phyloP scores from a whole-genome alignment of 2,888 invertebrate genomes.

The Lithophane ornitopus region DNA sequence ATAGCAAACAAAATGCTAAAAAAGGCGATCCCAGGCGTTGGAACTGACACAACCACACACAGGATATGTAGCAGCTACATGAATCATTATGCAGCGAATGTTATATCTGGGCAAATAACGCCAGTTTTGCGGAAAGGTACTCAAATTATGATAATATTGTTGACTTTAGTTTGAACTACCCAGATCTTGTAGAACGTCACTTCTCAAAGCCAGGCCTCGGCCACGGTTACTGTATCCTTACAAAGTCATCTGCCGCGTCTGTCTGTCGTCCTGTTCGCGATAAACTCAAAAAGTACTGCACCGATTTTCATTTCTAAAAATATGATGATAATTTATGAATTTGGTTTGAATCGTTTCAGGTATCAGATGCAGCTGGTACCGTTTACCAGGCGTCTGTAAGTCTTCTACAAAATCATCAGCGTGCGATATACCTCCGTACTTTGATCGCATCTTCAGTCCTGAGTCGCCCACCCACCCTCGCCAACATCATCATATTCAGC shows the following conservation, averaged over 20 bases:
- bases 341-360: neutral
- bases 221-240: no score
- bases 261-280: no score
- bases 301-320: no score
- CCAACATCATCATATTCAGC: neutral
- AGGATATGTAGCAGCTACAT: slow-evolving; percentile 1
- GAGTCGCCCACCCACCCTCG: neutral
- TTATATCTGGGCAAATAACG: slow-evolving; percentile 2
- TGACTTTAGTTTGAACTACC: neutral
- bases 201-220: no score
- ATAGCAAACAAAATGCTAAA: neutral
- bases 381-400: neutral
- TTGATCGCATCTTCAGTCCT: neutral
- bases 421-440: neutral
- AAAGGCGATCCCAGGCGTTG: neutral
- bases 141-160: no score
- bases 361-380: neutral
- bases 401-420: neutral
- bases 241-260: no score
- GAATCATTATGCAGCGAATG: slow-evolving; percentile 2
- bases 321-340: neutral
- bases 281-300: no score
- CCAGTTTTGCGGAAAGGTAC: slow-evolving; percentile 1
- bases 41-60: slow-evolving; percentile 11
- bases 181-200: neutral